phyloP scores from a whole-genome alignment of 2,113 vertebrate species.

The Psittacula cyanocephala region DNA sequence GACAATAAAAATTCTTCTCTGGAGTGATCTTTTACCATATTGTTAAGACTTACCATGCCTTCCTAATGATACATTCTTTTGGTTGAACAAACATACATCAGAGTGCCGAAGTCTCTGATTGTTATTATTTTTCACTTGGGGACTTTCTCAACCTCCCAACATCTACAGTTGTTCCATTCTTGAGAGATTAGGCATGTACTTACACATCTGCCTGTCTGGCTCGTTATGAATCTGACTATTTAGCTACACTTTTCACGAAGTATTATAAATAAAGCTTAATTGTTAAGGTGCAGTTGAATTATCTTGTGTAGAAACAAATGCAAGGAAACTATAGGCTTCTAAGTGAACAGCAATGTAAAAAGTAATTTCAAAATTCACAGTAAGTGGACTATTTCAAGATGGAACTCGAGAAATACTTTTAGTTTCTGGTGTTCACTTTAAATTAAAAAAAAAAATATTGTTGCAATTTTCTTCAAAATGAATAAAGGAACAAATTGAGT shows the following conservation, averaged over 20 bases:
- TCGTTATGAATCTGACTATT: not conserved
- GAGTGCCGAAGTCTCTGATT: not conserved
- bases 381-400: not conserved
- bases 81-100: not conserved
- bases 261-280: not conserved
- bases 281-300: not conserved
- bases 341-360: not conserved
- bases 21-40: not conserved
- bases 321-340: not conserved
- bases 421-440: not conserved
- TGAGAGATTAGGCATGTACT: not conserved
- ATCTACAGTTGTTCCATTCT: not conserved
- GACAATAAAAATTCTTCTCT: not conserved
- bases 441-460: not conserved
- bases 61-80: not conserved
- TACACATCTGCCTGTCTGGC: not conserved
- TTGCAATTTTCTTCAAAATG: not conserved
- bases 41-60: not conserved
- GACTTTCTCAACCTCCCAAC: not conserved
- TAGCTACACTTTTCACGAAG: not conserved
- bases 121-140: not conserved
- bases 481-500: not conserved
- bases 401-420: not conserved
- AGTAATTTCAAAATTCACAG: not conserved
- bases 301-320: not conserved